These are phyloP conservation scores for Fragum whitleyi DNA, from an alignment of 2,888 invertebrate species.

Conservation along the genomic window DNA sequence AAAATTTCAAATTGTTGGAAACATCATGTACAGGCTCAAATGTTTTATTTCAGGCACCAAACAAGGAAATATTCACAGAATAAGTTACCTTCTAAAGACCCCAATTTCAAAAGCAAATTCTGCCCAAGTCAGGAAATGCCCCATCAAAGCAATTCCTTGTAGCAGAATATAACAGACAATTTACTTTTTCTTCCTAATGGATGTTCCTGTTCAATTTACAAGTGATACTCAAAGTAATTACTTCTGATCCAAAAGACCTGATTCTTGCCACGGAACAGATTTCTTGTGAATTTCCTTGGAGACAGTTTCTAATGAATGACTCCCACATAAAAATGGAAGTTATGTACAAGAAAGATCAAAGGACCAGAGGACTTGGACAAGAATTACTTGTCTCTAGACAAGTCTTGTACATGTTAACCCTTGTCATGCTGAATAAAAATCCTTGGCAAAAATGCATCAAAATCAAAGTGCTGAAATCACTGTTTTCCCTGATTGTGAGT, in stretches of 20 bases:
- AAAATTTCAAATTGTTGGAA: too few relatives aligned
- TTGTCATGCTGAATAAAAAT: too few relatives aligned
- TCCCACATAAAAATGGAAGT: neutral
- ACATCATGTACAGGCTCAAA: too few relatives aligned
- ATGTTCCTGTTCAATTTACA: constrained; percentile 48
- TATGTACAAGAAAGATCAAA: neutral
- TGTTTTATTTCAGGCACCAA: too few relatives aligned
- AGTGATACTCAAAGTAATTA: constrained; percentile 43
- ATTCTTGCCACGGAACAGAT: constrained; percentile 29
- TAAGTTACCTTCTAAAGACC: neutral
- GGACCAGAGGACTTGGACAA: too few relatives aligned
- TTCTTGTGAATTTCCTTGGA: constrained; percentile 4
- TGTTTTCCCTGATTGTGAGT: too few relatives aligned
- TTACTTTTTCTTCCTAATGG: constrained; percentile 27
- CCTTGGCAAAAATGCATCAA: too few relatives aligned
- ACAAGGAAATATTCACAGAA: too few relatives aligned
- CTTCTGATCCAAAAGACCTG: constrained; percentile 23
- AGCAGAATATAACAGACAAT: constrained; percentile 29
- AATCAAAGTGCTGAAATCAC: too few relatives aligned
- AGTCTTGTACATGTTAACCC: too few relatives aligned
- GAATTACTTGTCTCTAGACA: too few relatives aligned
- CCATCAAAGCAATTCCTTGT: neutral
- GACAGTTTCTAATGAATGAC: constrained; percentile 4
- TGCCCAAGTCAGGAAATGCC: neutral
- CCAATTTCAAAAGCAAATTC: neutral